phyloP scores from a whole-genome alignment of 2,797 vertebrate species.

The Pseudopleuronectes americanus region DNA sequence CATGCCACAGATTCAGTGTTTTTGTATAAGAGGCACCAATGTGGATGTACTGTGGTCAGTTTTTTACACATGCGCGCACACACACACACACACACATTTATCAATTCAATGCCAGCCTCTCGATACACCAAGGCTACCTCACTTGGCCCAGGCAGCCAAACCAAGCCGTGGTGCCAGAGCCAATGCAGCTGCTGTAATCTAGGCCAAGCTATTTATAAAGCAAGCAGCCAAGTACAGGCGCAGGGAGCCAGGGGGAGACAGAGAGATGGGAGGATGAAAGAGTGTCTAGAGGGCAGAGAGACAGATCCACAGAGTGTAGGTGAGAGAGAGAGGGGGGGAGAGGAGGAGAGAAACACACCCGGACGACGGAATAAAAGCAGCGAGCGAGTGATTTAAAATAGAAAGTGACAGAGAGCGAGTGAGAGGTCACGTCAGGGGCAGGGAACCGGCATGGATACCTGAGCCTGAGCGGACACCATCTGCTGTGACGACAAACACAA shows the following conservation, averaged over 20 bases:
- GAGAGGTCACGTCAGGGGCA: conserved; percentile 32
- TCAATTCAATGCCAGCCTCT: conserved; percentile 44
- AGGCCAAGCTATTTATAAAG: conserved; percentile 89
- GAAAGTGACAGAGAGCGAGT: background rate
- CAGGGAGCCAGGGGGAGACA: conserved; percentile 68
- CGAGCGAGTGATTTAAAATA: conserved; percentile 29
- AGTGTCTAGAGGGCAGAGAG: conserved; percentile 66
- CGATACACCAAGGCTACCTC: conserved; percentile 61
- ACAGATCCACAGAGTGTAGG: conserved; percentile 60
- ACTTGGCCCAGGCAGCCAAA: conserved; percentile 56
- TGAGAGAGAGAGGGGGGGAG: background rate
- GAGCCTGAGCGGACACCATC: conserved; percentile 27
- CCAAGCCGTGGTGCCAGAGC: conserved; percentile 75
- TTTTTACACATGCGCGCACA: conserved; percentile 5
- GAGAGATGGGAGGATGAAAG: conserved; percentile 71
- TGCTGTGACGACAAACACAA: conserved; percentile 33
- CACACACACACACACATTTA: conserved; percentile 3
- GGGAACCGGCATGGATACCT: conserved; percentile 27
- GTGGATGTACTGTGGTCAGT: background rate
- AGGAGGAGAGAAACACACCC: conserved; percentile 3
- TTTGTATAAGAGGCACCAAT: too few species aligned
- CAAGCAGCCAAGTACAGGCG: conserved; percentile 72
- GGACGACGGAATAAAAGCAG: conserved; percentile 31
- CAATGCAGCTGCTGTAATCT: conserved; percentile 86
- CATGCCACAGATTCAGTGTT: too few species aligned